These are phyloP conservation scores for Chloebia gouldiae DNA, from an alignment of 2,113 vertebrate genomes.

Conservation along the genomic window DNA sequence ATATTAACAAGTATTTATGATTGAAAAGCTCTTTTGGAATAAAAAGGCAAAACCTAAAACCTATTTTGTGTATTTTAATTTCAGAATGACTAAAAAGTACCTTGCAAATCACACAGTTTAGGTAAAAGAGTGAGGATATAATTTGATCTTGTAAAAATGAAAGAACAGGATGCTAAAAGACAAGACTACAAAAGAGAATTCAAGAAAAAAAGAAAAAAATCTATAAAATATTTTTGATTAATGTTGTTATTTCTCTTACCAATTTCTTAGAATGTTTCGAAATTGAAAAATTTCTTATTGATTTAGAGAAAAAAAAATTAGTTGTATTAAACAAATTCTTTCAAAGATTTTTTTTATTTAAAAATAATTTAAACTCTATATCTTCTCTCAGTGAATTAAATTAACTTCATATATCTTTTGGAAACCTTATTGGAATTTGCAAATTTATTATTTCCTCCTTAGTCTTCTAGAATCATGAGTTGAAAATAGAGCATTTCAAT, in stretches of 20 bases:
- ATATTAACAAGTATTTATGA: not conserved
- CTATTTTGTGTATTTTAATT: not conserved
- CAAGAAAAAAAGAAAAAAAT: not conserved
- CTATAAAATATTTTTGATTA: not conserved
- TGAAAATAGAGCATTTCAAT: not conserved
- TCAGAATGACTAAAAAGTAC: not conserved
- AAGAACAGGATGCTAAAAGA: not conserved
- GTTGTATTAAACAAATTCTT: not conserved
- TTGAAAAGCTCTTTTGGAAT: not conserved
- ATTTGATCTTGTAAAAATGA: not conserved
- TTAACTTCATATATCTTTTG: not conserved
- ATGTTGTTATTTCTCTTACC: not conserved
- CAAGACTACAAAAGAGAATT: not conserved
- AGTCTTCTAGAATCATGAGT: not conserved
- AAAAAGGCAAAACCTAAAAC: not conserved
- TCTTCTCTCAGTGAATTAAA: fast-evolving
- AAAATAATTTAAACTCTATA: not conserved
- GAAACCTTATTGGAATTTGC: not conserved
- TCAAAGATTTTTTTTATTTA: not conserved
- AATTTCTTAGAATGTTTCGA: not conserved
- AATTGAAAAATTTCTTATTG: not conserved
- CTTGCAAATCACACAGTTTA: not conserved
- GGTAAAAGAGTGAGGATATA: not conserved
- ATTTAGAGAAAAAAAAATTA: not conserved
- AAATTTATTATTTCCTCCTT: not conserved